phyloP scores from a whole-genome alignment of 2,113 vertebrate species.

The Axis porcinus region DNA sequence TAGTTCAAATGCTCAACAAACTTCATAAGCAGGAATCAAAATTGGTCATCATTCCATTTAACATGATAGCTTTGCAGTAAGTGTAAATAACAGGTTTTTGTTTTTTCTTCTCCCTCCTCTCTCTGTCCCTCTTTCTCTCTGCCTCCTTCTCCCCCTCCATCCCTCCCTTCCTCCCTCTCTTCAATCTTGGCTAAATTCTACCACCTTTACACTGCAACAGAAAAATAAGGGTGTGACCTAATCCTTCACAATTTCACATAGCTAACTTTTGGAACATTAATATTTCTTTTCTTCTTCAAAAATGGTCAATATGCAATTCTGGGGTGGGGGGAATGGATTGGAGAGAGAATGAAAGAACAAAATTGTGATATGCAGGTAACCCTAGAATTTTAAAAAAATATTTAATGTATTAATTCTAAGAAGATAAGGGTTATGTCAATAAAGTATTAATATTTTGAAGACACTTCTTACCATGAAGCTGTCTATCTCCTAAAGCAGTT shows the following conservation, averaged over 20 bases:
- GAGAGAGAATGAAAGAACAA: not conserved
- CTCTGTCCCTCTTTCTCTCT: not conserved
- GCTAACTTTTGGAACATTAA: not conserved
- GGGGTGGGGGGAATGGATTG: not conserved
- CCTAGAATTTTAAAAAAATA: not conserved
- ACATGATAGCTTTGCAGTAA: not conserved
- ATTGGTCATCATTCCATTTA: not conserved
- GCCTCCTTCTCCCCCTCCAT: not conserved
- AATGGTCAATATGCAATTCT: not conserved
- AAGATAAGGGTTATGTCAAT: not conserved
- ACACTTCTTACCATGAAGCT: constrained; percentile 3
- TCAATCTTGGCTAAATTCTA: not conserved
- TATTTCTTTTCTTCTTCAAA: not conserved
- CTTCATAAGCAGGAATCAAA: not conserved
- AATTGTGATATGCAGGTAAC: not conserved
- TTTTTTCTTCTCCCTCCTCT: not conserved
- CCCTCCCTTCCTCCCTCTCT: not conserved
- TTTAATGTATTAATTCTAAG: not conserved
- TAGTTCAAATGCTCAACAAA: not conserved
- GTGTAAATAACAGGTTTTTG: not conserved
- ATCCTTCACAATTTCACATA: not conserved
- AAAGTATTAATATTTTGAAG: not conserved
- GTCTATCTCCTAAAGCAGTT: not conserved
- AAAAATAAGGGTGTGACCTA: not conserved
- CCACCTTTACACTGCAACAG: not conserved